Conservation (phyloP, 2,113 vertebrate genomes). For the Festucalex cinctus region DNA sequence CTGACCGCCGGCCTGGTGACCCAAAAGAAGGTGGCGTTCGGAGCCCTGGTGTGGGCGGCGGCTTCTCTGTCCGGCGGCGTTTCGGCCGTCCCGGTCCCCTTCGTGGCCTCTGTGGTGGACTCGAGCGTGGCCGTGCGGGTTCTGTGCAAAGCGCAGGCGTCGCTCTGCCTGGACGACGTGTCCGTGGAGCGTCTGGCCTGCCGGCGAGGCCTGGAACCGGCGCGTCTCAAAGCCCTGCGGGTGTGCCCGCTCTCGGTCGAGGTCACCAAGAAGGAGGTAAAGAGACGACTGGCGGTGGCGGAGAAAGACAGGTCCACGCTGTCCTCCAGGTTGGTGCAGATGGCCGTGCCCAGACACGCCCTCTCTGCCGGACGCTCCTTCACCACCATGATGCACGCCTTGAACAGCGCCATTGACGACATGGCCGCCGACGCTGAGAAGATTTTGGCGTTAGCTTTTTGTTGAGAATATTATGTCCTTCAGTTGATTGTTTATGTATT, state of each 20-base stretch:
- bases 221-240: conserved; percentile 51
- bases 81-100: conserved; percentile 65
- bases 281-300: conserved; percentile 51
- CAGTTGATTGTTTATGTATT: too few species aligned
- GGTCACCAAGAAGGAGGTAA: conserved; percentile 65
- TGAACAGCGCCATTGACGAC: conserved; percentile 66
- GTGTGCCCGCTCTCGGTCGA: conserved; percentile 60
- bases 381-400: conserved; percentile 61
- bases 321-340: conserved; percentile 53
- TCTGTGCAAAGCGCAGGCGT: conserved; percentile 61
- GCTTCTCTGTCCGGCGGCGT: conserved; percentile 69
- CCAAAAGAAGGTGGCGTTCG: conserved; percentile 69
- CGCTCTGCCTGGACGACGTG: conserved; percentile 62
- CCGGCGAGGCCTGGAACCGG: conserved; percentile 34
- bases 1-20: conserved; percentile 50
- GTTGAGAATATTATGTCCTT: too few species aligned
- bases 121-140: conserved; percentile 60
- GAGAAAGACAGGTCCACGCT: conserved; percentile 52
- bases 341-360: conserved; percentile 66
- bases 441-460: conserved; percentile 47
- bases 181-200: conserved; percentile 58
- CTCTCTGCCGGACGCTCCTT: conserved; percentile 64
- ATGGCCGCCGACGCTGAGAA: conserved; percentile 67
- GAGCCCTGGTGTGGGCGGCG: conserved; percentile 67
- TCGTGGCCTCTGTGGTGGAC: conserved; percentile 72